Percentiles rank a stretch among this genome's conserved stretches.
phyloP scores from a whole-genome alignment of 2,888 invertebrate genomes.

The Plusia festucae region DNA sequence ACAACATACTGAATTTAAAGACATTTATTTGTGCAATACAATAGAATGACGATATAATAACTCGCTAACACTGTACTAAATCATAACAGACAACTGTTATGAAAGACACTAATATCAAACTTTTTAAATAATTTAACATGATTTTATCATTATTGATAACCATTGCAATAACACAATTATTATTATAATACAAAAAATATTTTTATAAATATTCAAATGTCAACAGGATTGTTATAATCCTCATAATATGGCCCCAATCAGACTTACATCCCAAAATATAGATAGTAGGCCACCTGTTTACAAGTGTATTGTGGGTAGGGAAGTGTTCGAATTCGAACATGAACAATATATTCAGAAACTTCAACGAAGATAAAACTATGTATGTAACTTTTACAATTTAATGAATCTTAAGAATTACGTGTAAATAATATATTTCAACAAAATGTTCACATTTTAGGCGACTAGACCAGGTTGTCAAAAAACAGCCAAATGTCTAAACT shows the following conservation, averaged over 20 bases:
- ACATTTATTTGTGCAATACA: constrained; percentile 56
- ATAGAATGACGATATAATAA: constrained; percentile 47
- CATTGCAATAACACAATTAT: constrained; percentile 32
- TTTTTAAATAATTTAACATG: constrained; percentile 50
- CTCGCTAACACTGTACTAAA: constrained; percentile 50
- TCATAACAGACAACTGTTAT: constrained; percentile 24
- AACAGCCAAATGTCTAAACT: constrained; percentile 82
- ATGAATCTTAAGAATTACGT: constrained; percentile 62
- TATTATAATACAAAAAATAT: constrained; percentile 29
- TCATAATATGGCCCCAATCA: constrained; percentile 48
- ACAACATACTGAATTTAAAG: constrained; percentile 10
- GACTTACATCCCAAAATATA: constrained; percentile 14
- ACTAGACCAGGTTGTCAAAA: constrained; percentile 80
- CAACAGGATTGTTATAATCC: constrained; percentile 28
- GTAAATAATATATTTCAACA: constrained; percentile 77
- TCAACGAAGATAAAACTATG: constrained; percentile 66
- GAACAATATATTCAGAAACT: constrained; percentile 45
- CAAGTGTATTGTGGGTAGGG: constrained; percentile 22
- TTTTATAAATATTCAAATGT: constrained; percentile 24
- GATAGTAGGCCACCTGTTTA: constrained; percentile 5
- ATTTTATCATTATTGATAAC: constrained; percentile 41
- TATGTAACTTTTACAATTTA: constrained; percentile 63
- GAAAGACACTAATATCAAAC: constrained; percentile 46
- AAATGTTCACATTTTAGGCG: constrained; percentile 75
- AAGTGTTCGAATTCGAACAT: constrained; percentile 37